Base-by-base conservation (phyloP, 2,797 vertebrate genomes). In the Sebastolobus alascanus region DNA sequence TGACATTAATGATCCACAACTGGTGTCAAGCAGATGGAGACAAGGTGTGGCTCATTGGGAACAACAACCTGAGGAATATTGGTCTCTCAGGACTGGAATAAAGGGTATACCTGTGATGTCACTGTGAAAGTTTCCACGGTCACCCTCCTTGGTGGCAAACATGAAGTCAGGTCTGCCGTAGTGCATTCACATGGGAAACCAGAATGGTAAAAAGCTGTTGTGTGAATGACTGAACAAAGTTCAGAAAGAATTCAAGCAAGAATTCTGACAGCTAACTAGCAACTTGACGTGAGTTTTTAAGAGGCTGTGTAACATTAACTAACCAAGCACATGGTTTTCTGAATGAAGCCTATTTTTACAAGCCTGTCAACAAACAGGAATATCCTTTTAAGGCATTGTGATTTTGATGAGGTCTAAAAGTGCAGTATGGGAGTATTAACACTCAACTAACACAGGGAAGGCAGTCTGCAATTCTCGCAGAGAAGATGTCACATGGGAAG, bases 1-100 rank as follows among this genome's bases (percentile, higher is more conserved):
- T 67, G 37, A 64, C n/a, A 22, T 67, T 69, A 71, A 65, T 60
- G 66, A 68, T 74, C 78, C 14, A 52, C 73, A 83, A 11, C 14
- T 82, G 33, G 37, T 61, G 29, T 70, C 22, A 43, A 20, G 56
- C 38, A 50, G 25, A 52, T 43, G 38, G n/a, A 59, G 25, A 38
- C 50, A 8, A 35, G 3, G 7, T 75, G 52, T 65, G 35, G 31
- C 20, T 64, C 60, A 66, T 52, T 67, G 27, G 27, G 14, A 22
- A 37, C 14, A 58, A 4, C 56, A 56, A 11, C 38, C 27, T 38
- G 13, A 75, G 13, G 25, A 52, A 52, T 33, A 37, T 20, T 58
- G 40, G n/a, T 69, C 37, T 40, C 31, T 63, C 16, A 6, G 38
- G 63, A 31, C 13, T 40, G 2, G 29, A 63, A 16, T 60, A 38